A percentile compares a stretch with the other conserved stretches of the same genome.
These are phyloP conservation scores for Melopsittacus undulatus DNA, from an alignment of 2,797 vertebrate species.

Conservation along the genomic window DNA sequence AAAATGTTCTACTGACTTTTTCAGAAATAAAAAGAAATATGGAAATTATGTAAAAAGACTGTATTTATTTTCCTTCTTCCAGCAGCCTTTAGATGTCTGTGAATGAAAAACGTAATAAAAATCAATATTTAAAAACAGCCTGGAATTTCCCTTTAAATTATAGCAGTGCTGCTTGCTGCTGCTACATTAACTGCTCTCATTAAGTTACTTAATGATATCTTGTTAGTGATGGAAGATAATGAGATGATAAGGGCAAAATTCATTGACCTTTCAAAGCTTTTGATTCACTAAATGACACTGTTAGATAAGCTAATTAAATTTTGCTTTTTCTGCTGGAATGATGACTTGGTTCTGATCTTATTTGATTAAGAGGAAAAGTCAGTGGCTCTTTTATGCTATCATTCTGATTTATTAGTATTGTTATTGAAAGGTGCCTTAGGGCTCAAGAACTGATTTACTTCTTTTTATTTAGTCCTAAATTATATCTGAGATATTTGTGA, in stretches of 20 bases:
- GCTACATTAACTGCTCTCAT: conserved; percentile 41
- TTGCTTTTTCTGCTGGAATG: conserved; percentile 71
- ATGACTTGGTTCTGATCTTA: conserved; percentile 71
- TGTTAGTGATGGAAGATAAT: conserved; percentile 76
- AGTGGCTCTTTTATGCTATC: conserved; percentile 56
- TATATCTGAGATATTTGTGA: conserved; percentile 60
- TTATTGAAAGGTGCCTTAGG: conserved; percentile 63
- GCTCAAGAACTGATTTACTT: conserved; percentile 71
- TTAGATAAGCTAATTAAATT: conserved; percentile 81
- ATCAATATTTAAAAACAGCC: not conserved
- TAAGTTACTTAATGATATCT: conserved; percentile 73
- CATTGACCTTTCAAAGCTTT: conserved; percentile 78
- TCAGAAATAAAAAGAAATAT: not conserved
- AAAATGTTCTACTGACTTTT: not conserved
- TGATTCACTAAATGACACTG: conserved; percentile 78
- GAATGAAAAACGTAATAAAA: conserved; percentile 22
- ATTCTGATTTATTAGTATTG: conserved; percentile 71
- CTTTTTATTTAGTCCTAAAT: conserved; percentile 72
- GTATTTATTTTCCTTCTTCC: not conserved
- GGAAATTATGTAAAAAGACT: not conserved
- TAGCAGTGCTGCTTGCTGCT: not conserved
- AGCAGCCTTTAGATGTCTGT: not conserved
- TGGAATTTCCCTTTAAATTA: conserved; percentile 20
- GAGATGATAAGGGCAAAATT: conserved; percentile 78
- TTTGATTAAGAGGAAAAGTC: conserved; percentile 75